Evolutionary conservation across 1,140 invertebrate genomes (phyloP).

Genomic region (Rhyzopertha dominica): DNA sequence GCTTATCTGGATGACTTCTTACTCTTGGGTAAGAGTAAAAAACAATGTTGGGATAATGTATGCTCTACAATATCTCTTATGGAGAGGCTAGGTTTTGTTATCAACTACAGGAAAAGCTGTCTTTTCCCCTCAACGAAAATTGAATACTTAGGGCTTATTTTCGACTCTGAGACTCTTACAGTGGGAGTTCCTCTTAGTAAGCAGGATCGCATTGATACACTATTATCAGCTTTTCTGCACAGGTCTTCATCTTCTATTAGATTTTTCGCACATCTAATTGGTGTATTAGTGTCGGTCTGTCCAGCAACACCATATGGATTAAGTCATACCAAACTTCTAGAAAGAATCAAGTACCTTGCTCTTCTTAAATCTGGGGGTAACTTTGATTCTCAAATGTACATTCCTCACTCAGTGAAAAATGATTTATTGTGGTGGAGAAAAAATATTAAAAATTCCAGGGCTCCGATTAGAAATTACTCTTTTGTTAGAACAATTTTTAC

Average conservation of each 20-base stretch:
- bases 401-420: not conserved
- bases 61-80: conserved; percentile 1
- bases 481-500: conserved; percentile 29
- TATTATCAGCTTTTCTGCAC: conserved; percentile 12
- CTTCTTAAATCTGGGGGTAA: not conserved
- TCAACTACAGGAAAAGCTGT: conserved; percentile 28
- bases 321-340: conserved; percentile 26
- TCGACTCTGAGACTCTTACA: conserved; percentile 20
- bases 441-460: conserved; percentile 21
- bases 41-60: conserved; percentile 10
- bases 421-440: conserved; percentile 35
- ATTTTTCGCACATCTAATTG: conserved; percentile 26
- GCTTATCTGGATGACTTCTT: conserved; percentile 36
- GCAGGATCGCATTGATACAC: conserved; percentile 7
- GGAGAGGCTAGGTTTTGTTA: conserved; percentile 13
- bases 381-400: conserved; percentile 4
- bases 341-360: conserved; percentile 22
- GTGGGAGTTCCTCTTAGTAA: conserved; percentile 21
- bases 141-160: conserved; percentile 28
- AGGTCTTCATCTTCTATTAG: conserved; percentile 21
- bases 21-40: conserved; percentile 20
- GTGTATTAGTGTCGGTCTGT: conserved; percentile 24
- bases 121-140: conserved; percentile 16
- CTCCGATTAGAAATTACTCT: conserved; percentile 12
- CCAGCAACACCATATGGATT: conserved; percentile 26